Conservation (phyloP, 2,888 invertebrate genomes). For the Xiphydria camelus region DNA sequence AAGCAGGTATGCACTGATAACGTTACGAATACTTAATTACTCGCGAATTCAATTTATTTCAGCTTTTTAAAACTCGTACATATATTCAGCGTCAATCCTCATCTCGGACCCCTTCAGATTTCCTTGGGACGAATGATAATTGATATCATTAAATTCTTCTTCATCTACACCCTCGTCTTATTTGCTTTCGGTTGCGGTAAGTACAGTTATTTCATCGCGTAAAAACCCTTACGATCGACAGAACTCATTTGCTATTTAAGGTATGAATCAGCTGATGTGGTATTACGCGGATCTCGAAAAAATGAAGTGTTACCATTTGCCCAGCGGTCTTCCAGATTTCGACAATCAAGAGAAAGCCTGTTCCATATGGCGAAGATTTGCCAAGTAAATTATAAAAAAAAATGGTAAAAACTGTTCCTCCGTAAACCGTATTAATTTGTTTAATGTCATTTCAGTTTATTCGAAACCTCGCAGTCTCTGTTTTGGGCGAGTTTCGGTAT, state of each 20-base stretch:
- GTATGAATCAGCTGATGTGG: constrained; percentile 88
- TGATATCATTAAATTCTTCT: constrained; percentile 91
- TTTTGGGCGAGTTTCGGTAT: constrained; percentile 99
- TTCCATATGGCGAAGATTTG: constrained; percentile 84
- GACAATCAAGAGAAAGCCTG: constrained; percentile 83
- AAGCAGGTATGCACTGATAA: not conserved
- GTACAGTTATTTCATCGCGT: constrained; percentile 30
- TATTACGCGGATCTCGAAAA: constrained; percentile 91
- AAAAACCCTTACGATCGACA: not conserved
- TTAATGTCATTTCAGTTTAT: constrained; percentile 70
- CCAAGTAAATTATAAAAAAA: constrained; percentile 67
- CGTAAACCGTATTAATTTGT: constrained; percentile 6
- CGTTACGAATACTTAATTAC: not conserved
- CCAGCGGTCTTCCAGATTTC: constrained; percentile 78
- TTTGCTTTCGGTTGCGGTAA: constrained; percentile 93
- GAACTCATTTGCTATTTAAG: constrained; percentile 50
- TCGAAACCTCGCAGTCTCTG: constrained; percentile 95
- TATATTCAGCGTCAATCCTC: constrained; percentile 90
- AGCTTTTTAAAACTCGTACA: constrained; percentile 90
- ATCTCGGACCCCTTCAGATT: constrained; percentile 89
- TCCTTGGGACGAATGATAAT: constrained; percentile 87
- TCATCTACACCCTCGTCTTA: constrained; percentile 83
- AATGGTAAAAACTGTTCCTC: not conserved
- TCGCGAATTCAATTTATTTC: constrained; percentile 35
- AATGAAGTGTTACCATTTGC: constrained; percentile 79